phyloP scores from a whole-genome alignment of 2,888 invertebrate genomes.

The Acronicta leporina region DNA sequence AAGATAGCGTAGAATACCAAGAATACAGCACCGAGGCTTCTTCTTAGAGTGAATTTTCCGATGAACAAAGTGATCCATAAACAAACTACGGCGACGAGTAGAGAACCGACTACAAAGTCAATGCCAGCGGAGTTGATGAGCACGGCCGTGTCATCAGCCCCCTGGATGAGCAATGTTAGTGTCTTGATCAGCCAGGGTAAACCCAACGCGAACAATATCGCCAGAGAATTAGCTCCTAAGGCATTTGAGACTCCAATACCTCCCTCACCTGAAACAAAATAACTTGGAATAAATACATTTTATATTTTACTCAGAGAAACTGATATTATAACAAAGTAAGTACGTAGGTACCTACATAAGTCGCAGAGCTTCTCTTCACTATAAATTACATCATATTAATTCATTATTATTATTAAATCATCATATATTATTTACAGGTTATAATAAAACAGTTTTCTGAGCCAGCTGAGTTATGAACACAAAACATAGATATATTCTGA shows the following conservation, averaged over 20 bases:
- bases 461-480: too few species aligned
- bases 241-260: constrained; percentile 96
- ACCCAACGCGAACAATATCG: constrained; percentile 94
- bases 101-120: constrained; percentile 94
- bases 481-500: too few species aligned
- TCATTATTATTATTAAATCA: too few species aligned
- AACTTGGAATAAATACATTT: constrained; percentile 16
- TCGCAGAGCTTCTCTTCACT: constrained; percentile 18
- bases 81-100: constrained; percentile 92
- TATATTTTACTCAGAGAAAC: constrained; percentile 3
- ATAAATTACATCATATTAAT: background rate
- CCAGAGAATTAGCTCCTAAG: constrained; percentile 95
- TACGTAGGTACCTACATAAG: background rate
- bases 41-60: constrained; percentile 92
- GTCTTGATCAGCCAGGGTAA: constrained; percentile 95
- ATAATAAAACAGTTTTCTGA: too few species aligned
- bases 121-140: constrained; percentile 94
- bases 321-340: constrained; percentile 10
- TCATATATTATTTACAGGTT: too few species aligned
- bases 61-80: constrained; percentile 91
- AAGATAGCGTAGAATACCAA: constrained; percentile 91
- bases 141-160: constrained; percentile 86
- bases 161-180: constrained; percentile 84
- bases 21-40: constrained; percentile 91
- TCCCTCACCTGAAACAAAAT: constrained; percentile 91